Conservation (phyloP, 2,113 vertebrate genomes). For the Eleginops maclovinus region DNA sequence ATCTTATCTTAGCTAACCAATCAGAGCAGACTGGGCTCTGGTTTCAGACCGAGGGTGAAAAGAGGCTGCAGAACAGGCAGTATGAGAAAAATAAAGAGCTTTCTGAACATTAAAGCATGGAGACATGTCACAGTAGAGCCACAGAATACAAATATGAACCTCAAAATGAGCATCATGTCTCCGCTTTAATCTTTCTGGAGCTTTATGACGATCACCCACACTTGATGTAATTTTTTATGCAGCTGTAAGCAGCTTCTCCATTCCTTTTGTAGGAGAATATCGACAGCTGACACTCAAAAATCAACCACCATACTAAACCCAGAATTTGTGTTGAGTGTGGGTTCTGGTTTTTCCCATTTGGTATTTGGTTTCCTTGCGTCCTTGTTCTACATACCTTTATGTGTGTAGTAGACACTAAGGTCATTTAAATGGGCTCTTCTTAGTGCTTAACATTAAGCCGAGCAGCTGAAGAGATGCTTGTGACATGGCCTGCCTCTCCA, state of each 20-base stretch:
- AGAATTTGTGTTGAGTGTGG: background rate
- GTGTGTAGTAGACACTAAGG: background rate
- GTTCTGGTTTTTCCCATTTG: constrained; percentile 3
- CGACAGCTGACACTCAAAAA: background rate
- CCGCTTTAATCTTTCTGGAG: background rate
- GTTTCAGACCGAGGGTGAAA: too few species aligned
- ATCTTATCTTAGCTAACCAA: too few species aligned
- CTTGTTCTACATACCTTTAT: constrained; percentile 7
- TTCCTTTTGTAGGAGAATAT: background rate
- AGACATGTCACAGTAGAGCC: too few species aligned
- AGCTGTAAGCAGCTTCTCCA: background rate
- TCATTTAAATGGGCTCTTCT: constrained; percentile 1
- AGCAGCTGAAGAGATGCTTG: constrained; percentile 12
- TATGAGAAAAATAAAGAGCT: background rate
- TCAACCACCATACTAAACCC: constrained; percentile 11
- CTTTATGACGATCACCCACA: background rate
- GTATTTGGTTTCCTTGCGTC: constrained; percentile 19
- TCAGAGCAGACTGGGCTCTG: too few species aligned
- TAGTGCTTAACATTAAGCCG: constrained; percentile 7
- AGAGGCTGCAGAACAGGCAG: too few species aligned
- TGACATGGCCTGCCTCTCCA: constrained; percentile 41
- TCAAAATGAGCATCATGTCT: too few species aligned
- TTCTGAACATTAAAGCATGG: background rate
- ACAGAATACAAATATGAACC: too few species aligned
- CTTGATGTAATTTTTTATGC: background rate